Evolutionary conservation across 2,113 vertebrate species (phyloP).

Genomic region (Xiphias gladius): DNA sequence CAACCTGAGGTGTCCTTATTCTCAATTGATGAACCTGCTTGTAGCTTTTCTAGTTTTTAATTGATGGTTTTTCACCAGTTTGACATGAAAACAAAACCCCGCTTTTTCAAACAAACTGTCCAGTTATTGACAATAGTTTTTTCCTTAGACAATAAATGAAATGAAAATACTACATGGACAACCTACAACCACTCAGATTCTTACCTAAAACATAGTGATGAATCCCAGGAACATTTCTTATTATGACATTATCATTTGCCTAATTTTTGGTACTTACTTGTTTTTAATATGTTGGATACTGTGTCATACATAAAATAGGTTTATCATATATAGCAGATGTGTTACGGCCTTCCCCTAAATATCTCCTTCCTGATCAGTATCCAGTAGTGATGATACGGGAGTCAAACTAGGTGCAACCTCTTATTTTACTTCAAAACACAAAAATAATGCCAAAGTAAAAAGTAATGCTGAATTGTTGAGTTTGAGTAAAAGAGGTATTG

Average conservation of each 20-base stretch:
- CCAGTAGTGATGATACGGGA: constrained; percentile 48
- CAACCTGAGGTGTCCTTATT: constrained; percentile 63
- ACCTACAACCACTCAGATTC: constrained; percentile 46
- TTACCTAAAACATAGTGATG: constrained; percentile 28
- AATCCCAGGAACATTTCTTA: constrained; percentile 34
- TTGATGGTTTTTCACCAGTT: constrained; percentile 39
- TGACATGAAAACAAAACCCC: constrained; percentile 38
- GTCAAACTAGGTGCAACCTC: constrained; percentile 61
- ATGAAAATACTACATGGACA: constrained; percentile 47
- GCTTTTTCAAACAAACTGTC: constrained; percentile 32
- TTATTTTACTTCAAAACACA: constrained; percentile 67
- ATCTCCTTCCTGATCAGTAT: constrained; percentile 19
- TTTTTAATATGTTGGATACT: constrained; percentile 16
- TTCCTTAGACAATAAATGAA: constrained; percentile 46
- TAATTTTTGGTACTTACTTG: constrained; percentile 5
- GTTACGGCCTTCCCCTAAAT: constrained; percentile 16
- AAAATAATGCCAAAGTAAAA: constrained; percentile 54
- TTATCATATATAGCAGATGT: constrained; percentile 28
- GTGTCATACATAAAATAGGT: constrained; percentile 23
- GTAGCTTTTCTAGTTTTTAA: constrained; percentile 1
- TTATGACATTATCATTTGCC: constrained; percentile 15
- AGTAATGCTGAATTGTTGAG: constrained; percentile 24
- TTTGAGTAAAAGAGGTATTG: constrained; percentile 52
- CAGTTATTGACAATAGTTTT: constrained; percentile 36
- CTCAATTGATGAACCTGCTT: constrained; percentile 29